Base-by-base conservation (phyloP, 2,113 vertebrate species). In the Calidris pygmaea region DNA sequence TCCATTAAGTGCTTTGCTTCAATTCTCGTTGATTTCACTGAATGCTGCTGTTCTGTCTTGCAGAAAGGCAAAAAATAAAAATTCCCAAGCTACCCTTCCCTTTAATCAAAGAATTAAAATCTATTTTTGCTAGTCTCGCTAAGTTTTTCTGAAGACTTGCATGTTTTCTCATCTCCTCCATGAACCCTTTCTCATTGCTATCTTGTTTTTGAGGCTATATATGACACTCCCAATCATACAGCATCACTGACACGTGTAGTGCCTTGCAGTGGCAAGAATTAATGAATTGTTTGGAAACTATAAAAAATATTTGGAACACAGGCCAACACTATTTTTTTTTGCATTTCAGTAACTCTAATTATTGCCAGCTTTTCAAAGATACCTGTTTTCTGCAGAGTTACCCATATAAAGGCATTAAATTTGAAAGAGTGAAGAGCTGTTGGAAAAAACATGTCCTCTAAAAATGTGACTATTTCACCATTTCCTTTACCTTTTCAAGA, bases 201-300 rank as follows among this genome's bases (percentile, higher is more conserved):
- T 2, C 10, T 30, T n/a, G 17, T 7, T 76, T 79, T 62, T 58
- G 26, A 65, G 35, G 29, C 34, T 62, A 16, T 6, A 3, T 27
- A 27, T 41, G 16, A 34, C 26, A 22, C 4, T 65, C 5, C 2
- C 48, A 45, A 43, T 43, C 2, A 1, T 34, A 37, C 3, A 47
- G 2, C 13, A 21, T 41, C 55, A 22, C 24, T 45, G 8, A 39
- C 0, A 0, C 35, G 30, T 3, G 3, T 19, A 65, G n/a, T 12
- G 4, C 10, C 19, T 86, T 53, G 6, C 52, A 52, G 12, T 16
- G 15, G 10, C 23, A 92, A 86, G 7, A 87, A 74, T 56, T 62
- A 78, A 67, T 30, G 22, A 43, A 9, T 10, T 52, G 10, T 62
- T 72, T 48, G 26, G 7, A 71, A 94, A 62, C 3, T 8, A 27